phyloP scores from a whole-genome alignment of 2,113 vertebrate species.

The Lonchura striata region DNA sequence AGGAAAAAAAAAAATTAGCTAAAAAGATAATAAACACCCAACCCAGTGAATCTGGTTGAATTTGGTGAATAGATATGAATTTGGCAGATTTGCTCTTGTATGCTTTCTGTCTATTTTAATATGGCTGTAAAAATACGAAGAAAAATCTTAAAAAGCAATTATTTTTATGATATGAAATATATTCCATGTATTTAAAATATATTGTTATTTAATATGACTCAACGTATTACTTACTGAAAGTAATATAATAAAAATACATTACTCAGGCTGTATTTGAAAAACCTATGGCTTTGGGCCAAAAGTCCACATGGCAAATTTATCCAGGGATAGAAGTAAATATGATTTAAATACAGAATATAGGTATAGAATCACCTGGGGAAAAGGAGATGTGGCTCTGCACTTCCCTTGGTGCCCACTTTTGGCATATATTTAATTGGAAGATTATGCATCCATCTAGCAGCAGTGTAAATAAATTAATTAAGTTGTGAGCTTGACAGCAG shows the following conservation, averaged over 20 bases:
- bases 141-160: accelerated
- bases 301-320: not conserved
- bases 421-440: not conserved
- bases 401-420: not conserved
- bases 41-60: not conserved
- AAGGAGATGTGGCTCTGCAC: not conserved
- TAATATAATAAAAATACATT: not conserved
- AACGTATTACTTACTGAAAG: not conserved
- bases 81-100: not conserved
- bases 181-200: not conserved
- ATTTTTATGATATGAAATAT: not conserved
- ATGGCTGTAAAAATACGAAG: not conserved
- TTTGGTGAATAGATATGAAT: not conserved
- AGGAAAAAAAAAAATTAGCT: not conserved
- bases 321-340: not conserved
- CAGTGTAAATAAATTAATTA: slow-evolving; percentile 48
- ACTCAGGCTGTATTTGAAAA: not conserved
- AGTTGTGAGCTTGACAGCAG: not conserved
- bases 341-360: not conserved
- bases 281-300: not conserved
- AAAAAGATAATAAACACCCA: not conserved
- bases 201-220: not conserved
- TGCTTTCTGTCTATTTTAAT: not conserved
- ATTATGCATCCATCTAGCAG: not conserved
- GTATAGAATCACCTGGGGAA: not conserved